These are phyloP conservation scores for Megaceryle torquata DNA, from an alignment of 2,113 vertebrate species.

Conservation along the genomic window DNA sequence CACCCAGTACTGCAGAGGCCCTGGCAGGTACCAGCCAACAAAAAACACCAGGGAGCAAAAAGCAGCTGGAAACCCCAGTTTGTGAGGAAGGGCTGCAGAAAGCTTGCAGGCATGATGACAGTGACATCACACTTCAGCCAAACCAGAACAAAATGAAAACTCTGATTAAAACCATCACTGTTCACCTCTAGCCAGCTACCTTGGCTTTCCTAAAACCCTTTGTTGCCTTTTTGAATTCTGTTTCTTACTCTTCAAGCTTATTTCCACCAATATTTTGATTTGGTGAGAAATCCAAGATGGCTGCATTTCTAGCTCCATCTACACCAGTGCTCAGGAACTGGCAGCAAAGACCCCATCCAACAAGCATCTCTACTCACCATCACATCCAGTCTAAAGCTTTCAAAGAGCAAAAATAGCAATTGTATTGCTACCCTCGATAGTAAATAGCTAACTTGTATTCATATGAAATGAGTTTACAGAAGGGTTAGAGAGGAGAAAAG, in stretches of 20 bases:
- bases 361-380: background rate
- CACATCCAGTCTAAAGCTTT: background rate
- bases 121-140: accelerated
- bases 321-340: background rate
- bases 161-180: background rate
- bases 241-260: background rate
- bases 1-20: background rate
- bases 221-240: background rate
- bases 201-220: background rate
- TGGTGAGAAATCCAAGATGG: background rate
- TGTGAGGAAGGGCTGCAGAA: background rate
- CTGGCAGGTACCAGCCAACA: background rate
- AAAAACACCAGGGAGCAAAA: background rate
- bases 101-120: accelerated
- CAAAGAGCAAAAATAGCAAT: background rate
- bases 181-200: background rate
- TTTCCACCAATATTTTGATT: background rate
- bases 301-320: accelerated
- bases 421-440: background rate
- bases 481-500: background rate
- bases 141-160: background rate
- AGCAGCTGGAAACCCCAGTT: background rate
- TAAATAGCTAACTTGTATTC: background rate
- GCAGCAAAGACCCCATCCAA: background rate
- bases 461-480: background rate